Evolutionary conservation across 1,140 invertebrate genomes (phyloP), one percentile per base, ranked within the genome.

Genomic region (Drosophila seguyi): DNA sequence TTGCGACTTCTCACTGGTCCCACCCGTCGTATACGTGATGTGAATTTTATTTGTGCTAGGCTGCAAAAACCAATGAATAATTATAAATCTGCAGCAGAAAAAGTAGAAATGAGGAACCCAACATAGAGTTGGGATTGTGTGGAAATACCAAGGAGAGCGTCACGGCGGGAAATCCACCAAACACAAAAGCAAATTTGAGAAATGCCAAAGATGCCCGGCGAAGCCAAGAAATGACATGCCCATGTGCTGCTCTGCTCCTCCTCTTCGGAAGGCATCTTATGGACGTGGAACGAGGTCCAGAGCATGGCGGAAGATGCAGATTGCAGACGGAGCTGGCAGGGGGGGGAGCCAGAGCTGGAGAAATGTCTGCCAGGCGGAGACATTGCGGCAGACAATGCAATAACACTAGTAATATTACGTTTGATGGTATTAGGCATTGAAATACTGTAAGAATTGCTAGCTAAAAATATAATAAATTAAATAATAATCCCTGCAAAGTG

Each of bases 61-160:
- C 63, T 25, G 31, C 22, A 38, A 53, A 53, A 36, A 67, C 67
- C 69, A 76, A 61, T 78, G 75, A 67, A 78, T 81, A 83, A 68
- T 86, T 76, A 73, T 82, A 86, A 66, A 71, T 69, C 59, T 56
- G 34, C 68, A 39, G 61, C 74, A 56, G 25, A n/a, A 83, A 87
- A 87, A 88, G 84, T 87, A 84, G n/a, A 87, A 87, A 87, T 87
- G 80, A 88, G 80, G 76, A 87, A 84, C 77, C 82, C 57, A 79
- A 82, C 65, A 42, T 52, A 22, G 39, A 44, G 41, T 31, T 44
- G 69, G 58, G 71, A 67, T 47, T 76, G 47, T 79, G 75, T 71
- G 65, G 79, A 72, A 87, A 83, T 66, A 52, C 45, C 58, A 71
- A 60, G 36, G 58, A 79, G 41, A 61, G 56, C 25, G 52, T 39